Conservation (phyloP, 92 coral and sea anemone species). For the Palythoa caribaeorum region DNA sequence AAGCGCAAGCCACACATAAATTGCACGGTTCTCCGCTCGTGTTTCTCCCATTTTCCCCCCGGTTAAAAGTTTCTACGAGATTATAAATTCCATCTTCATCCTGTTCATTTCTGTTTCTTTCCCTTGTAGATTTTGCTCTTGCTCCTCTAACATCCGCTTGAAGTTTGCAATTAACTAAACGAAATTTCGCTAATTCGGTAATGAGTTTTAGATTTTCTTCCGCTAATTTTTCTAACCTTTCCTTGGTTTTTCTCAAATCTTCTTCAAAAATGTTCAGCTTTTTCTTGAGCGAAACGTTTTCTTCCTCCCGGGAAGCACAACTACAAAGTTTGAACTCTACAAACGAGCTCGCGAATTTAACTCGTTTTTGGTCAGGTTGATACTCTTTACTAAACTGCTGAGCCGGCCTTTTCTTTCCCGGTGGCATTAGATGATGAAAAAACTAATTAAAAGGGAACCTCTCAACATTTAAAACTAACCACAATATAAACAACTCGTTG, state of each 20-base stretch:
- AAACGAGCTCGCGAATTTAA: background rate
- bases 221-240: background rate
- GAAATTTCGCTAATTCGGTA: background rate
- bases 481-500: background rate
- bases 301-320: background rate
- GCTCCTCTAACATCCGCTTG: background rate
- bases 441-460: background rate
- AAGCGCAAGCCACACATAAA: conserved; percentile 41
- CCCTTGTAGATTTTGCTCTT: background rate
- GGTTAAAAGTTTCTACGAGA: background rate
- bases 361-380: background rate
- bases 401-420: background rate
- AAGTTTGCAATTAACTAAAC: background rate
- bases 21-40: background rate
- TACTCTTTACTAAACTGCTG: background rate
- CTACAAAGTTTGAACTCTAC: background rate
- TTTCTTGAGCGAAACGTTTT: background rate
- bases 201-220: background rate
- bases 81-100: background rate
- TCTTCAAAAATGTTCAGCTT: background rate
- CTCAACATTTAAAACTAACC: background rate
- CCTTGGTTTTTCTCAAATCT: background rate
- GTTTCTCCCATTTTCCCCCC: background rate
- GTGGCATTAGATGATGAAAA: background rate
- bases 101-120: background rate